Conservation (phyloP, 2,113 vertebrate species). For the Onychostoma macrolepis region DNA sequence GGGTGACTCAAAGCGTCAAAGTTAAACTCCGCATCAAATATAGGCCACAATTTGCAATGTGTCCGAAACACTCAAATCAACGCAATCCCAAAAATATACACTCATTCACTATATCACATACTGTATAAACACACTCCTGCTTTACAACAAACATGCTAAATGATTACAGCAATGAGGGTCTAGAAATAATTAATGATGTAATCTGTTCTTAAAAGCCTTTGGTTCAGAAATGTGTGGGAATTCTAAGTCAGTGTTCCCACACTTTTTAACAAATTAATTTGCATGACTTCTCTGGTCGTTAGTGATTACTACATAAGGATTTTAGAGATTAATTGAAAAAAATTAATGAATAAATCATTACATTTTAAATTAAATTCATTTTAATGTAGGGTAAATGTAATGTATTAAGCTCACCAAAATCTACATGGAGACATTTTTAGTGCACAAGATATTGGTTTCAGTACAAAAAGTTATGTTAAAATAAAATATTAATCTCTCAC, state of each 20-base stretch:
- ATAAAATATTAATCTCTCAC: no score
- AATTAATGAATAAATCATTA: neutral
- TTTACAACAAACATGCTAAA: constrained; percentile 2
- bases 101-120: neutral
- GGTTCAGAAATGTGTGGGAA: neutral
- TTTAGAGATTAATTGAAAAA: neutral
- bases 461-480: no score
- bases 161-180: neutral
- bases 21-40: neutral
- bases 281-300: neutral
- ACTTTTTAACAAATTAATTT: neutral
- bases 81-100: neutral
- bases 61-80: neutral
- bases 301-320: neutral
- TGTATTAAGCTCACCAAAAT: no score
- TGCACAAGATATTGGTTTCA: no score
- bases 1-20: neutral
- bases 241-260: neutral
- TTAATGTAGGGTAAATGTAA: no score
- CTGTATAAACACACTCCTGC: neutral
- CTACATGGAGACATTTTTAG: no score
- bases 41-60: neutral
- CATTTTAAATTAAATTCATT: no score
- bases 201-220: neutral
- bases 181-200: neutral